Base-by-base conservation (phyloP, 1,140 invertebrate species). In the Goniozus legneri region DNA sequence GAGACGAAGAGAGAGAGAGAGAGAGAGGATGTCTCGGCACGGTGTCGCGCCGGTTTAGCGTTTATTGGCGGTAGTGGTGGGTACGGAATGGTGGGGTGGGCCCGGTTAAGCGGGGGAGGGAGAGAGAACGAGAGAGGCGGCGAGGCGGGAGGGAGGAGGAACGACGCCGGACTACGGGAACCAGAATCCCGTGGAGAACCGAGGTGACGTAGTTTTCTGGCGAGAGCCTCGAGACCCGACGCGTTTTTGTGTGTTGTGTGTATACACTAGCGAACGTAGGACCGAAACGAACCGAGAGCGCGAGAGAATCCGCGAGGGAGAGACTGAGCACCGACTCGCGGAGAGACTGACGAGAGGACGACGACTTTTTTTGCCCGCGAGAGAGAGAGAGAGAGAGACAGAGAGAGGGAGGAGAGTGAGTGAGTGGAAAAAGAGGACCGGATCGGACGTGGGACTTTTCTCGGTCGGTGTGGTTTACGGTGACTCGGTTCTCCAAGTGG, bases 241-340 rank as follows among this genome's bases (percentile, higher is more conserved):
- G 64, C 58, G 66, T 71, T 71, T 71, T 71, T 71, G 61, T 51
- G n/a, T n/a, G n/a, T n/a, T n/a, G n/a, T n/a, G n/a, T n/a, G n/a
- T n/a, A n/a, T n/a, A n/a, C n/a, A n/a, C n/a, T n/a, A n/a, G n/a
- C n/a, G n/a, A n/a, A n/a, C n/a, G n/a, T n/a, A n/a, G n/a, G n/a
- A n/a, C n/a, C n/a, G n/a, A n/a, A n/a, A n/a, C n/a, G n/a, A n/a
- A n/a, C n/a, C n/a, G n/a, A n/a, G n/a, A n/a, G n/a, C n/a, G n/a
- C n/a, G n/a, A n/a, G n/a, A n/a, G n/a, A n/a, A n/a, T n/a, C n/a
- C n/a, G n/a, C n/a, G n/a, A n/a, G n/a, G n/a, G n/a, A n/a, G n/a
- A n/a, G n/a, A n/a, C n/a, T n/a, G n/a, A n/a, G n/a, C n/a, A n/a
- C n/a, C n/a, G n/a, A n/a, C n/a, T n/a, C n/a, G n/a, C n/a, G n/a